Evolutionary conservation across 2,888 invertebrate genomes (phyloP), one percentile per base, ranked within the genome.

Genomic region (Cataglyphis altisquamis): DNA sequence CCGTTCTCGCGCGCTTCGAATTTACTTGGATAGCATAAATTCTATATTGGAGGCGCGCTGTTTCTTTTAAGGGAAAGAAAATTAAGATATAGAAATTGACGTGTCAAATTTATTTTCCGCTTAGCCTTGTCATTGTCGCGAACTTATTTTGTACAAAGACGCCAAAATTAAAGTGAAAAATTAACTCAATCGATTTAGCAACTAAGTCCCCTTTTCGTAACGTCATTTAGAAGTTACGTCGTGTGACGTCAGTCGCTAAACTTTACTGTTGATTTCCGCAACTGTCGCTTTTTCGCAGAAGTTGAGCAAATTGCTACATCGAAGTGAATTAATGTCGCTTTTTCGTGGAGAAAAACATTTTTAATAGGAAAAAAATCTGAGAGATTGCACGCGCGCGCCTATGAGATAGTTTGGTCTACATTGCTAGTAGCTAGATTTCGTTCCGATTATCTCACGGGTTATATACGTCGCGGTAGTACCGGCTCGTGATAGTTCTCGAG

Each of bases 371-470:
- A 60, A 60, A 80, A 62, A 60, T 48, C 57, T 36, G 36, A 21
- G 62, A 52, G 52, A 52, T 52, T 3, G 52, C 52, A 29, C 29
- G 52, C 52, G n/a, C 48, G 15, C 67, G 52, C 25, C 67, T 25
- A 21, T 45, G 48, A 52, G 64, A 67, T 90, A 84, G 87, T 86
- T 67, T 25, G 84, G 89, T 86, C 87, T 85, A 84, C 84, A 64
- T 83, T 84, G 25, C 86, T 84, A 88, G 87, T 85, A 52, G 52
- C n/a, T 52, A 84, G 84, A 85, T 83, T 84, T 84, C 77, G 45
- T 60, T 67, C 80, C 84, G 90, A 90, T 90, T 90, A 90, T 90
- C 90, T 90, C 75, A 86, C 83, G 62, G 87, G 86, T 52, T 52
- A n/a, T 52, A n/a, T 84, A 86, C 39, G 66, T 10, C 15, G 62